These are phyloP conservation scores for Theristicus caerulescens DNA, from an alignment of 2,113 vertebrate species.

Conservation along the genomic window DNA sequence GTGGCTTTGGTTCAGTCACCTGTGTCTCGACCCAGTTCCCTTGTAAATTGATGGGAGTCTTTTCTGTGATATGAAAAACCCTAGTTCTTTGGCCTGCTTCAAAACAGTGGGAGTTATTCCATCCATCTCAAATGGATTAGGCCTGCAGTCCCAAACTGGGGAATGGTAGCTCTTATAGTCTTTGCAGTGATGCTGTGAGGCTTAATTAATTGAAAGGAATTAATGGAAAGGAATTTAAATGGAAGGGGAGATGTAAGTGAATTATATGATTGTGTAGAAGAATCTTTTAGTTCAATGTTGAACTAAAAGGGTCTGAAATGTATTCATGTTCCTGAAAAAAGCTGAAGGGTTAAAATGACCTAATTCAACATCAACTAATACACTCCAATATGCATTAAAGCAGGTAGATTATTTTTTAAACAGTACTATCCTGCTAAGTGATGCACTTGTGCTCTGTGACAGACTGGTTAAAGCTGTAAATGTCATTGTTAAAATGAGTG, in stretches of 20 bases:
- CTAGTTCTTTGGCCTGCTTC: neutral
- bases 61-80: neutral
- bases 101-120: neutral
- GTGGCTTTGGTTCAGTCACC: neutral
- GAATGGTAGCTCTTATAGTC: neutral
- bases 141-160: neutral
- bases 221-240: slow-evolving; percentile 22
- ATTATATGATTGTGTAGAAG: neutral
- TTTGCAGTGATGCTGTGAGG: neutral
- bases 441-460: slow-evolving; percentile 53
- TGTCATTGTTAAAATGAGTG: slow-evolving; percentile 60
- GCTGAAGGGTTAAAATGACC: slow-evolving; percentile 55
- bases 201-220: slow-evolving; percentile 38
- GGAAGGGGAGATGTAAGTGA: neutral
- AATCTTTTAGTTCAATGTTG: neutral
- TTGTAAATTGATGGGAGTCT: neutral
- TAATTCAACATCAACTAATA: slow-evolving; percentile 38
- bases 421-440: slow-evolving; percentile 46
- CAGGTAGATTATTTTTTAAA: slow-evolving; percentile 63
- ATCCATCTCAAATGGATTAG: neutral
- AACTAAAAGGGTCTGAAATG: slow-evolving; percentile 21
- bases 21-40: neutral
- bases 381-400: slow-evolving; percentile 40
- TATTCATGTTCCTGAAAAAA: slow-evolving; percentile 9
- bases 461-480: slow-evolving; percentile 60